Evolutionary conservation across 2,113 vertebrate genomes (phyloP).

Genomic region (Gymnorhina tibicen): DNA sequence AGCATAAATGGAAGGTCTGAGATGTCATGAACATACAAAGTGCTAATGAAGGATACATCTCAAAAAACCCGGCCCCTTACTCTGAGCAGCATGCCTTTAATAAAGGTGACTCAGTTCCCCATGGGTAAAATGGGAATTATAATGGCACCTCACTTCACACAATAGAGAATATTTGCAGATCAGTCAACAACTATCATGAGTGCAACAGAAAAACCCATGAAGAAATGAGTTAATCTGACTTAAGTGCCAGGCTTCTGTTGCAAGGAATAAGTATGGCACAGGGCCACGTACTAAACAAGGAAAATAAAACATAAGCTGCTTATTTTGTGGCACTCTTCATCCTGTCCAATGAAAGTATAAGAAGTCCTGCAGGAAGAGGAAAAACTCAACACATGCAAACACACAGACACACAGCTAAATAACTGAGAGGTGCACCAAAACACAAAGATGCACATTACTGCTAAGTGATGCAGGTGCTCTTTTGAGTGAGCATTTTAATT

Average conservation of each 20-base stretch:
- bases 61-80: neutral
- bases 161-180: neutral
- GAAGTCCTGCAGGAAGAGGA: neutral
- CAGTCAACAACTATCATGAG: neutral
- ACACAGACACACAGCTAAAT: neutral
- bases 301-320: slow-evolving; percentile 21
- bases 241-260: neutral
- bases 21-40: neutral
- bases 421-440: neutral
- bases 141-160: neutral
- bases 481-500: neutral
- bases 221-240: slow-evolving; percentile 30
- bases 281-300: neutral
- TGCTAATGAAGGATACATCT: neutral
- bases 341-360: neutral
- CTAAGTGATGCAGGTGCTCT: neutral
- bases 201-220: slow-evolving; percentile 8
- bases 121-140: neutral
- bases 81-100: neutral
- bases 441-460: neutral
- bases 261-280: neutral
- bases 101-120: neutral
- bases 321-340: neutral
- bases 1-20: neutral
- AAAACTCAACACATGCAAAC: neutral